Evolutionary conservation across 2,797 vertebrate genomes (phyloP).

Genomic region (Lemur catta): DNA sequence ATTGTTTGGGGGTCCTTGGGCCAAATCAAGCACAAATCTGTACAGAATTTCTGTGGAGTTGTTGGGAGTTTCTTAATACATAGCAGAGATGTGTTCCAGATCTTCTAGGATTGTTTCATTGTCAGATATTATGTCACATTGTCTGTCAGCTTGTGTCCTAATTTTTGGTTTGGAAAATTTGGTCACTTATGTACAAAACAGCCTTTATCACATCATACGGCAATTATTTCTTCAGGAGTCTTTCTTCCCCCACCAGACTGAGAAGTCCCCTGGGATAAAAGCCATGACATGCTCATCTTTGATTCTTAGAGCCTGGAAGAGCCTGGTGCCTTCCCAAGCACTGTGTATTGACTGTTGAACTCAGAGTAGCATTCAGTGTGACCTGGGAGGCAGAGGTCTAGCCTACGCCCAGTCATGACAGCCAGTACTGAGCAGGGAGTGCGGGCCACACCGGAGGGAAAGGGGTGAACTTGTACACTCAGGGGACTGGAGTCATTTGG

Average conservation of each 20-base stretch:
- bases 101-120: neutral
- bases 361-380: neutral
- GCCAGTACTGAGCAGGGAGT: neutral
- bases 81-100: neutral
- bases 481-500: neutral
- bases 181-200: neutral
- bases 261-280: neutral
- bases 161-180: constrained; percentile 23
- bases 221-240: constrained; percentile 2
- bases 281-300: neutral
- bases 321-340: neutral
- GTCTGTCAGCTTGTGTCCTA: neutral
- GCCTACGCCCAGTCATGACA: neutral
- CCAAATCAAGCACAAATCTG: constrained; percentile 29
- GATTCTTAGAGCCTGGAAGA: neutral
- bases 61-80: constrained; percentile 2
- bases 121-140: neutral
- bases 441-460: neutral
- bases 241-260: neutral
- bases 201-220: neutral
- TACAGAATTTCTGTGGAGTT: constrained; percentile 12
- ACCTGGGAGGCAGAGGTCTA: neutral
- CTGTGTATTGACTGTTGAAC: neutral
- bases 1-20: constrained; percentile 32
- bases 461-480: neutral